Percentiles rank a stretch among this genome's conserved stretches.
These are phyloP conservation scores for Pogona vitticeps DNA, from an alignment of 2,113 vertebrate genomes.

Conservation along the genomic window DNA sequence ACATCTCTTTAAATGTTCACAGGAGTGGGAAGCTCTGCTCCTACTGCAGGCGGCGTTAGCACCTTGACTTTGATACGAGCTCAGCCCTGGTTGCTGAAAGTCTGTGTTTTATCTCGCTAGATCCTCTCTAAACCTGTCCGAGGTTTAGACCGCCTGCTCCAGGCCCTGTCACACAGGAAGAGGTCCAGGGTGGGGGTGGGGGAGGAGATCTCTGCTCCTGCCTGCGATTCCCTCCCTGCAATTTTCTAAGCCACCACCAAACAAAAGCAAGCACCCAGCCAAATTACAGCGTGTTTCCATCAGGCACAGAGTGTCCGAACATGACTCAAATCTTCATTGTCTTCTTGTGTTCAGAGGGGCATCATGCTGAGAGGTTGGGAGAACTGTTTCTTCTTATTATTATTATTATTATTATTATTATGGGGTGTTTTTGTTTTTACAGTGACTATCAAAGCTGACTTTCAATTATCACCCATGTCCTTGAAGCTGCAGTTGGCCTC, in stretches of 20 bases:
- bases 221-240: neutral
- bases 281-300: slow-evolving; percentile 54
- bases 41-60: slow-evolving; percentile 45
- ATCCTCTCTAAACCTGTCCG: slow-evolving; percentile 27
- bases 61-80: slow-evolving; percentile 63
- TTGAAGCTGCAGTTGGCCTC: slow-evolving; percentile 27
- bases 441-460: slow-evolving; percentile 38
- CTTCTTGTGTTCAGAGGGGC: slow-evolving; percentile 44
- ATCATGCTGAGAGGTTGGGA: slow-evolving; percentile 49
- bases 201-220: too few relatives aligned
- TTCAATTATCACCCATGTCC: slow-evolving; percentile 13
- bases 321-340: slow-evolving; percentile 45
- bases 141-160: slow-evolving; percentile 44
- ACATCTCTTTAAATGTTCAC: slow-evolving; percentile 21
- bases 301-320: neutral
- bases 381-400: slow-evolving; percentile 44
- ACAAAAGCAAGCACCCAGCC: slow-evolving; percentile 60
- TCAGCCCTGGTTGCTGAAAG: slow-evolving; percentile 68
- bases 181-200: too few relatives aligned
- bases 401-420: slow-evolving; percentile 32
- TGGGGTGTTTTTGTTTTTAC: slow-evolving; percentile 23
- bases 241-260: slow-evolving; percentile 4
- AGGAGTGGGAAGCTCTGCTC: slow-evolving; percentile 28
- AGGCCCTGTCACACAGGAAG: slow-evolving; percentile 43
- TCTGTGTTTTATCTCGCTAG: slow-evolving; percentile 63